These are phyloP conservation scores for Parauchenoglanis ngamensis DNA, from an alignment of 2,797 vertebrate species.

Conservation along the genomic window DNA sequence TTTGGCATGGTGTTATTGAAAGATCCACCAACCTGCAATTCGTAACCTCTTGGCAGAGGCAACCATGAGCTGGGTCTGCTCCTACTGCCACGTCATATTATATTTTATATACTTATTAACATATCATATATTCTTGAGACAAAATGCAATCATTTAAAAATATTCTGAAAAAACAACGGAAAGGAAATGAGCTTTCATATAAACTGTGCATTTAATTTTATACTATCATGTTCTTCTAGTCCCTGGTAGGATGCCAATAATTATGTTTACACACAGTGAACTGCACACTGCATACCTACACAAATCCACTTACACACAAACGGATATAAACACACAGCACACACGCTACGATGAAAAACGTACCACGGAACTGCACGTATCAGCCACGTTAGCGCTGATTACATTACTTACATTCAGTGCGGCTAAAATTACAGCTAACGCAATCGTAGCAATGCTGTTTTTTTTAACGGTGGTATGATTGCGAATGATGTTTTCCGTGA, in stretches of 20 bases:
- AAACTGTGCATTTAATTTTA: background rate
- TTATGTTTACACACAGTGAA: background rate
- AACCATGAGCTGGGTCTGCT: too few species aligned
- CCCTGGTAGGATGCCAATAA: background rate
- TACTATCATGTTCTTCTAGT: too few species aligned
- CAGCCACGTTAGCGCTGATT: background rate
- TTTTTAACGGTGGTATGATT: background rate
- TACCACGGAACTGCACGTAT: too few species aligned
- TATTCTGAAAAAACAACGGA: background rate
- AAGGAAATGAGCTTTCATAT: background rate
- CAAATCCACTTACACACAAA: background rate
- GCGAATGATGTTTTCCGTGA: background rate
- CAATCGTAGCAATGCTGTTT: background rate
- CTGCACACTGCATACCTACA: background rate
- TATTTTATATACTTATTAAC: too few species aligned
- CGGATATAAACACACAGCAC: background rate
- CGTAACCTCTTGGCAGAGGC: background rate
- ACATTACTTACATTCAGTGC: background rate
- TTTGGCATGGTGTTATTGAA: background rate
- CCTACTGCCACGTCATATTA: background rate
- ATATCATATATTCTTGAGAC: background rate
- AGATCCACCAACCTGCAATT: background rate
- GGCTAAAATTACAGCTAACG: conserved; percentile 14
- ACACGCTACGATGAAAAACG: background rate
- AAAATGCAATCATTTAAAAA: background rate